A percentile compares a stretch with the other conserved stretches of the same genome.
Evolutionary conservation across 2,797 vertebrate species (phyloP).

Genomic region (Enteromius unitaeniatus): DNA sequence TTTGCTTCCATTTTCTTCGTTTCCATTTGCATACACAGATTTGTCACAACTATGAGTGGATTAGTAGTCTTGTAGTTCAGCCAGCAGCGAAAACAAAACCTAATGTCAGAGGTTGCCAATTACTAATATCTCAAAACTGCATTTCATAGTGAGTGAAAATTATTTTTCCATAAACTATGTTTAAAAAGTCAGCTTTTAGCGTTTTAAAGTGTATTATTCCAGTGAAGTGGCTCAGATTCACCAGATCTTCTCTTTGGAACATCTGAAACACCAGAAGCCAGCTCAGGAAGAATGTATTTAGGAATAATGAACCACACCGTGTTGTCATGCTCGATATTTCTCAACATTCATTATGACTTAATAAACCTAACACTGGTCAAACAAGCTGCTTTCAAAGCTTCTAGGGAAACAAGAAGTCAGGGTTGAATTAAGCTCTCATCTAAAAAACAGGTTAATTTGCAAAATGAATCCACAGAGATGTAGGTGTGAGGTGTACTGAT

Average conservation of each 20-base stretch:
- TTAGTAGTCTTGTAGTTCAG: neutral
- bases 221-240: conserved; percentile 14
- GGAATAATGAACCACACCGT: conserved; percentile 42
- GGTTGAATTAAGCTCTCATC: conserved; percentile 14
- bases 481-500: neutral
- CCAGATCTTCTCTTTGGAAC: neutral
- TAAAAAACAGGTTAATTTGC: neutral
- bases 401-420: neutral
- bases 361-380: conserved; percentile 29
- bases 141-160: neutral
- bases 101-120: neutral
- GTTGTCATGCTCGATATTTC: conserved; percentile 42
- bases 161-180: neutral
- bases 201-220: neutral
- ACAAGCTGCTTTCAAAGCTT: conserved; percentile 30
- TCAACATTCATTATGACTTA: conserved; percentile 41
- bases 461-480: conserved; percentile 1
- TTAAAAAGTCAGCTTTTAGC: neutral
- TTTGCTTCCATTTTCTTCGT: conserved; percentile 21
- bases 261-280: conserved; percentile 25
- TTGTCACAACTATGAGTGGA: conserved; percentile 32
- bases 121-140: neutral
- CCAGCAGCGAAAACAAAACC: neutral
- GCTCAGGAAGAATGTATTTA: conserved; percentile 5
- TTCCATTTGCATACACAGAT: conserved; percentile 26